Evolutionary conservation across 1,140 invertebrate species (phyloP).

Genomic region (Drosophila erecta): DNA sequence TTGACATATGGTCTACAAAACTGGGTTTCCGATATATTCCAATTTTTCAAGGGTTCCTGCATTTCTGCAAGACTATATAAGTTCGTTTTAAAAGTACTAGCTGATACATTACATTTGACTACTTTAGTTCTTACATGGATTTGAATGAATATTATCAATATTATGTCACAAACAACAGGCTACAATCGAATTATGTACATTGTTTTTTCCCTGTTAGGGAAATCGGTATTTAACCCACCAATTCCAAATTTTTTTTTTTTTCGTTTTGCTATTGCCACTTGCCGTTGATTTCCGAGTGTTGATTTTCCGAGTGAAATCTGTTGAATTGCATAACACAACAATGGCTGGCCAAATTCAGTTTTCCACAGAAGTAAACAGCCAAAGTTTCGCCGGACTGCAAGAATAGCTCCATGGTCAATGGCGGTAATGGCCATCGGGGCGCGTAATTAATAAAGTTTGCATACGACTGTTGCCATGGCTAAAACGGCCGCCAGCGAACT

Average conservation of each 20-base stretch:
- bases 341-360: constrained; percentile 14
- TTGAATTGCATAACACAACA: constrained; percentile 29
- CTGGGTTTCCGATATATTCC: not conserved
- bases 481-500: constrained; percentile 19
- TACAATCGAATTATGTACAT: not conserved
- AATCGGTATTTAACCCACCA: not conserved
- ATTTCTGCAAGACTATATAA: too few species aligned
- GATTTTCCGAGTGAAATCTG: constrained; percentile 34
- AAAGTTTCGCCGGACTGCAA: constrained; percentile 41
- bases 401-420: not conserved
- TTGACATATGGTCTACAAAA: not conserved
- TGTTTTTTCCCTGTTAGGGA: not conserved
- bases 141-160: not conserved
- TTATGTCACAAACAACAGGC: not conserved
- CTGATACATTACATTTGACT: too few species aligned
- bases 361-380: constrained; percentile 47
- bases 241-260: not conserved
- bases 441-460: constrained; percentile 77
- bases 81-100: too few species aligned
- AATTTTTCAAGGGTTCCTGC: not conserved
- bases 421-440: constrained; percentile 49
- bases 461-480: constrained; percentile 35
- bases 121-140: not conserved
- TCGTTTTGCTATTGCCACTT: constrained; percentile 24
- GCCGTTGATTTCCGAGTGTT: constrained; percentile 1